Conservation (phyloP, 2,113 vertebrate genomes). For the Nothocercus julius region DNA sequence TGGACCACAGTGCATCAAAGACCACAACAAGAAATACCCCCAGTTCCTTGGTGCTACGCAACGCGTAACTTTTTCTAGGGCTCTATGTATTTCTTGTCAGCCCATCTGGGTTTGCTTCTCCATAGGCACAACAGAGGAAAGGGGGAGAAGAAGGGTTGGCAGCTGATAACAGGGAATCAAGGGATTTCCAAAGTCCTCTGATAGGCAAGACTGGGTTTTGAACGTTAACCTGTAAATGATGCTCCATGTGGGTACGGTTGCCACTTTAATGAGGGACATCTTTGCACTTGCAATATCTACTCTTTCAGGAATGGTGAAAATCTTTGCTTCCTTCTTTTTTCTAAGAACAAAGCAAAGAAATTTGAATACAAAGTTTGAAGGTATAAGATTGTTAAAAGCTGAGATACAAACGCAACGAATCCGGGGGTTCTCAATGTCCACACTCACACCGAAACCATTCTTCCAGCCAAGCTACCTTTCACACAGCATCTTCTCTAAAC, state of each 20-base stretch:
- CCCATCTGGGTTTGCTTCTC: not conserved
- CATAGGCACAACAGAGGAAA: not conserved
- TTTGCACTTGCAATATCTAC: not conserved
- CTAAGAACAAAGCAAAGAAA: not conserved
- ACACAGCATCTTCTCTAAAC: not conserved
- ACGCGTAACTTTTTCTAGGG: not conserved
- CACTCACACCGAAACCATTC: fast-evolving
- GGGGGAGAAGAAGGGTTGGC: not conserved
- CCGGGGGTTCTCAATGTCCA: not conserved
- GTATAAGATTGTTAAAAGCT: not conserved
- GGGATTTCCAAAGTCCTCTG: not conserved
- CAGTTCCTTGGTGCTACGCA: not conserved
- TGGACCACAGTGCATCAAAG: not conserved
- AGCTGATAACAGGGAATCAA: not conserved
- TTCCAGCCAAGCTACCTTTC: not conserved
- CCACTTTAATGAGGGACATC: not conserved
- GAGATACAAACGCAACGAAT: not conserved
- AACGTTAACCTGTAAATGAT: conserved; percentile 5
- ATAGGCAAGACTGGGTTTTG: not conserved
- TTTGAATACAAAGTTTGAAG: not conserved
- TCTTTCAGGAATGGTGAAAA: not conserved
- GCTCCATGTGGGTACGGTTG: not conserved
- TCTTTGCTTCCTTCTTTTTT: not conserved
- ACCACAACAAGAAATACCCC: not conserved
- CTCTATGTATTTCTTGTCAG: not conserved